phyloP scores from a whole-genome alignment of 2,888 invertebrate species.

The Allolobophora icterica region DNA sequence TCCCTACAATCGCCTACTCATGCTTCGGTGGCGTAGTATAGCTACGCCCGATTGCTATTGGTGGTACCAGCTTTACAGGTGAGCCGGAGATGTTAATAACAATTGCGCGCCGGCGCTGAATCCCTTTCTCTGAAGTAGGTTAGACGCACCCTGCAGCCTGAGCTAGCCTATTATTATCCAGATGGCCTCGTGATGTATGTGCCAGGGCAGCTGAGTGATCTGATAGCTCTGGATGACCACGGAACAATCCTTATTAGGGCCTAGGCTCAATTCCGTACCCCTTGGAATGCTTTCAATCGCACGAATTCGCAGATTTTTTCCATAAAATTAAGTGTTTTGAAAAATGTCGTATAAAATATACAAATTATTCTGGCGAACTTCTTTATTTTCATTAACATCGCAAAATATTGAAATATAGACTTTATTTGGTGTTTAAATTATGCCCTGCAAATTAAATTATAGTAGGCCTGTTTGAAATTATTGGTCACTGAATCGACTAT shows the following conservation, averaged over 20 bases:
- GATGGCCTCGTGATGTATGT: neutral
- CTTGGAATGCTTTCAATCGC: neutral
- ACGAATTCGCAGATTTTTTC: neutral
- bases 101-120: conserved; percentile 11
- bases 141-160: neutral
- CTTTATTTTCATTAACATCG: neutral
- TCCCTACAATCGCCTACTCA: neutral
- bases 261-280: neutral
- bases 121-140: conserved; percentile 17
- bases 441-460: neutral
- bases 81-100: conserved; percentile 2
- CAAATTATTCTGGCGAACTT: neutral
- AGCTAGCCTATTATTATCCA: conserved; percentile 17
- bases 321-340: neutral
- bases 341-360: neutral
- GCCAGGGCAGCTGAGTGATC: neutral
- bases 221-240: neutral
- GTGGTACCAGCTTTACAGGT: neutral
- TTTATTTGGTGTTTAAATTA: neutral
- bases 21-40: neutral
- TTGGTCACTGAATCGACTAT: too few species aligned
- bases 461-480: too few species aligned
- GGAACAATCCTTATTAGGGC: neutral
- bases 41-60: conserved; percentile 12
- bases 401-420: neutral